Base-by-base conservation (phyloP, 2,888 invertebrate genomes). In the Anorthoa munda region DNA sequence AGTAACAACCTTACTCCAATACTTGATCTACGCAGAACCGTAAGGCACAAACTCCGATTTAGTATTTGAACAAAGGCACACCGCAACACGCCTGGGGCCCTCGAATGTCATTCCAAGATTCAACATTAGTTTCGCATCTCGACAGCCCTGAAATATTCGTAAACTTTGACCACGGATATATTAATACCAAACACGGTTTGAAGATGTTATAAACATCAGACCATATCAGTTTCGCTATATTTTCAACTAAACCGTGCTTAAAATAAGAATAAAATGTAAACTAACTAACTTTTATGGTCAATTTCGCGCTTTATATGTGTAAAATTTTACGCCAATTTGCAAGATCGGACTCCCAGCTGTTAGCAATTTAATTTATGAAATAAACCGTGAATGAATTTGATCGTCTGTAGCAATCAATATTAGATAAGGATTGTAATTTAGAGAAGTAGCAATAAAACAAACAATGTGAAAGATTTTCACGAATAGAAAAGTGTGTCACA, bases 1-100 rank as follows among this genome's bases (percentile, higher is more conserved):
- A 18, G 71, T 58, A 39, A 46, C 75, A 76, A 74, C 78, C 82
- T 81, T 84, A 81, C 31, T 46, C 63, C 63, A 69, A 80, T 77
- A 64, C 70, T 82, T 68, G 48, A 55, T 63, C 48, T 76, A 76
- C 66, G 72, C 65, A 77, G 61, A 31, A 68, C 83, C 77, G 66
- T 82, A 55, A 77, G 89, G 88, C 87, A 88, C 86, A 84, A 86
- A 85, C 76, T 86, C 82, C 66, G 87, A 65, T 72, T 70, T 85
- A 87, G 84, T 95, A 93, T 95, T 95, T 94, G 93, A 91, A 93
- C 95, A 95, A 94, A 95, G 94, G 89, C 80, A 86, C 84, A 87
- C 93, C 93, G 93, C 92, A 77, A 86, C 90, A 85, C 89, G 94
- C 95, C 94, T 85, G 85, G 82, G 90, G 95, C 94, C 85, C 92